Base-by-base conservation (phyloP, 1,140 invertebrate genomes). In the Steinernema khuongi region DNA sequence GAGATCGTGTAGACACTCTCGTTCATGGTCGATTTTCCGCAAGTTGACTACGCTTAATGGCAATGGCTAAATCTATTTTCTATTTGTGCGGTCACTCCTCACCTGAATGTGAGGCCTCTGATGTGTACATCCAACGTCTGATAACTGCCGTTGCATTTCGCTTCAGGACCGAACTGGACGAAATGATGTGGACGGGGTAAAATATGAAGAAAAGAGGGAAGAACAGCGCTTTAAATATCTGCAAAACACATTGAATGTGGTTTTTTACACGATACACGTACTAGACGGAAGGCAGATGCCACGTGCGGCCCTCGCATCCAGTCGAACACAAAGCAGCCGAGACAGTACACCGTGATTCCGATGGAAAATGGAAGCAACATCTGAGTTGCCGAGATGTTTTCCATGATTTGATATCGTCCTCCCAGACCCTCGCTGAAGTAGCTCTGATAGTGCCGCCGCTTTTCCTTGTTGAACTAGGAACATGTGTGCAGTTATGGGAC, bases 391-490 rank as follows among this genome's bases (percentile, higher is more conserved):
- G 50, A 60, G 4, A 60, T 60, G 50, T 60, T 60, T 22, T 60
- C 50, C 50, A 60, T 60, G 22, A 60, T 14, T 22, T 60, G 50
- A 60, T 60, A 60, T 60, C 50, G 50, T n/a, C 50, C 50, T 7
- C 50, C 50, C 2, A 60, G 22, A 22, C 50, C 50, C 26, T 60
- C 50, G 22, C 26, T 60, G 50, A 60, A 60, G 19, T 60, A 60
- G 50, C 50, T 60, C 50, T 14, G 14, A 22, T 60, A 60, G 22
- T 60, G 50, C 19, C 26, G 14, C 4, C 50, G 50, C 22, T 60
- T 60, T 22, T 60, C 50, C 50, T 60, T 60, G 50, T 60, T 60
- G 50, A n/a, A 60, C 50, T 60, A 60, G 4, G 19, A 11, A 60
- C 19, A 41, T n/a, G n/a, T n/a, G 26, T 60, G 11, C 7, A 60